Evolutionary conservation across 2,113 vertebrate genomes (phyloP).

Genomic region (Bolborhynchus lineola): DNA sequence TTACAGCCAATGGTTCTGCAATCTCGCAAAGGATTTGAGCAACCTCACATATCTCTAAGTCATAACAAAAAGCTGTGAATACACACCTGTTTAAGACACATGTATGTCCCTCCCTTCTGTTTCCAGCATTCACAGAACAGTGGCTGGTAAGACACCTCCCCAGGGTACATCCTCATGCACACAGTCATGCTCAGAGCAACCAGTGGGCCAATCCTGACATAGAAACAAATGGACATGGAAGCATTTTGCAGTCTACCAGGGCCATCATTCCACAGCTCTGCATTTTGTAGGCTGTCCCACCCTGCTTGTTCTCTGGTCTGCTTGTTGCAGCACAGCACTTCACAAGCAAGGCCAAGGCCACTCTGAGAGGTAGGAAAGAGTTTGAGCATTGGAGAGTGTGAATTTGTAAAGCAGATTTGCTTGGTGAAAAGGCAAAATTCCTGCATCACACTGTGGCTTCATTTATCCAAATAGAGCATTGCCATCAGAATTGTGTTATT

Average conservation of each 20-base stretch:
- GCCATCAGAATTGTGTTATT: not conserved
- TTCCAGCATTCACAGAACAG: accelerated
- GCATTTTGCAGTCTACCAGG: not conserved
- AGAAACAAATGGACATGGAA: not conserved
- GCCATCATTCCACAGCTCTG: not conserved
- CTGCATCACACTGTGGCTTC: not conserved
- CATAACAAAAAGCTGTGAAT: not conserved
- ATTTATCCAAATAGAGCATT: not conserved
- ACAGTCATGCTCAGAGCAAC: not conserved
- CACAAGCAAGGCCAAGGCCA: accelerated
- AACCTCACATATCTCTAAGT: not conserved
- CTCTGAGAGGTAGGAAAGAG: not conserved
- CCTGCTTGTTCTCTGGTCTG: not conserved
- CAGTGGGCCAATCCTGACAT: accelerated
- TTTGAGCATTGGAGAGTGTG: accelerated
- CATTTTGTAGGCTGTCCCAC: not conserved
- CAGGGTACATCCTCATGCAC: not conserved
- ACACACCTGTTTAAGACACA: accelerated
- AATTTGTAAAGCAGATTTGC: not conserved
- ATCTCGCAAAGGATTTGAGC: not conserved
- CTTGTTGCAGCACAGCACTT: not conserved
- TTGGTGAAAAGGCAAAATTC: not conserved
- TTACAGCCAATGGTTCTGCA: not conserved
- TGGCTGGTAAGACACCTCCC: not conserved
- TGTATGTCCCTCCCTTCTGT: not conserved